Percentiles rank a stretch among this genome's conserved stretches.
Evolutionary conservation across 2,113 vertebrate genomes (phyloP).

Genomic region (Ranitomeya imitator): DNA sequence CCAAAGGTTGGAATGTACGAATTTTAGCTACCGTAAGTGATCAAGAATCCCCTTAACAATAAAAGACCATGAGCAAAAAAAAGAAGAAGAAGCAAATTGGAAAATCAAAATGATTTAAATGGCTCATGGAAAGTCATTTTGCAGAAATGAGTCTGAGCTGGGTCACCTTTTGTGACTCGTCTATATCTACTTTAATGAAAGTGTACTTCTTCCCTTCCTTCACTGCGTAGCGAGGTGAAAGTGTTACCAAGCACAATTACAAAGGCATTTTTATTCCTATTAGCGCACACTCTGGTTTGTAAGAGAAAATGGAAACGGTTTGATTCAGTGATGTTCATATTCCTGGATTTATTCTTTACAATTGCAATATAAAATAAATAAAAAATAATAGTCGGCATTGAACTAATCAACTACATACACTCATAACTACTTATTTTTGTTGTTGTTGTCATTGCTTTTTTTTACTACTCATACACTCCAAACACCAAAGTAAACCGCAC

Average conservation of each 20-base stretch:
- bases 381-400: not conserved
- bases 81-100: not conserved
- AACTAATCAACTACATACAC: not conserved
- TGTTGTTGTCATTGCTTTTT: not conserved
- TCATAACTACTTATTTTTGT: not conserved
- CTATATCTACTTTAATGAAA: constrained; percentile 10
- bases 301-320: not conserved
- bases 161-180: constrained; percentile 37
- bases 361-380: not conserved
- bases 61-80: constrained; percentile 1
- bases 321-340: not conserved
- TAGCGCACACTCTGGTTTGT: not conserved
- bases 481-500: not conserved
- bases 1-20: not conserved
- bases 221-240: not conserved
- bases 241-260: constrained; percentile 14
- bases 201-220: constrained; percentile 5
- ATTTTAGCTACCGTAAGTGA: constrained; percentile 37
- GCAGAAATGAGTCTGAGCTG: constrained; percentile 10
- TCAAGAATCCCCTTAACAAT: constrained; percentile 31
- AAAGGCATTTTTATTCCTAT: constrained; percentile 1
- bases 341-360: not conserved
- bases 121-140: constrained; percentile 12
- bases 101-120: constrained; percentile 32
- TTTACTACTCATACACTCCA: not conserved